phyloP scores from a whole-genome alignment of 2,888 invertebrate species.

The Strigamia crassipes region DNA sequence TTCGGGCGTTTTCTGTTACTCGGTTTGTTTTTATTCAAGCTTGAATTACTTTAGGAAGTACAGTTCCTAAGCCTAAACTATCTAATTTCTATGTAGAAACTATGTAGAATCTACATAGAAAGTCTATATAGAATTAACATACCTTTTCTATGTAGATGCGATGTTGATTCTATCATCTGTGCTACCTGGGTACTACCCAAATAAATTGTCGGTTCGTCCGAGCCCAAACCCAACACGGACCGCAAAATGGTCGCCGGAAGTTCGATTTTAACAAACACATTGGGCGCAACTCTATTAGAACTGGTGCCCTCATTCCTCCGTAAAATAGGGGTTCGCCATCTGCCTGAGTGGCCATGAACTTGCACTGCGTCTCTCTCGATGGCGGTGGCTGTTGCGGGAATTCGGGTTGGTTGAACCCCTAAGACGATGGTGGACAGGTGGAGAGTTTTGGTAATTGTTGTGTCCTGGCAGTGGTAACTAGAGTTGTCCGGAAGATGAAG shows the following conservation, averaged over 20 bases:
- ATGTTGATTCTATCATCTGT: no score
- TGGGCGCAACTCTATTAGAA: background rate
- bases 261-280: conserved; percentile 31
- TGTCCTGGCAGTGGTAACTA: conserved; percentile 44
- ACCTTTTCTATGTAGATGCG: no score
- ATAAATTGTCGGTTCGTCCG: conserved; percentile 41
- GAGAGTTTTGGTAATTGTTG: background rate
- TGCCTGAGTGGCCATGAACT: background rate
- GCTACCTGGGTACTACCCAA: no score
- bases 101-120: no score
- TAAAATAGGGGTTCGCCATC: conserved; percentile 32
- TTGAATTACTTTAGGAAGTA: no score
- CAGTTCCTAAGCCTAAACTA: no score
- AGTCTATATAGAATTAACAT: no score
- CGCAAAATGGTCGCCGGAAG: conserved; percentile 28
- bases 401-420: conserved; percentile 33
- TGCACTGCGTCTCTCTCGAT: conserved; percentile 18
- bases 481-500: conserved; percentile 44
- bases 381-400: background rate
- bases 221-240: conserved; percentile 1
- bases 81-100: no score
- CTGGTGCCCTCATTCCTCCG: background rate
- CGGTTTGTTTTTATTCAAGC: no score
- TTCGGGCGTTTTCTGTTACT: no score
- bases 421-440: conserved; percentile 23